Percentiles rank a stretch among this genome's conserved stretches.
Evolutionary conservation across 2,113 vertebrate species (phyloP).

Genomic region (Boleophthalmus pectinirostris): DNA sequence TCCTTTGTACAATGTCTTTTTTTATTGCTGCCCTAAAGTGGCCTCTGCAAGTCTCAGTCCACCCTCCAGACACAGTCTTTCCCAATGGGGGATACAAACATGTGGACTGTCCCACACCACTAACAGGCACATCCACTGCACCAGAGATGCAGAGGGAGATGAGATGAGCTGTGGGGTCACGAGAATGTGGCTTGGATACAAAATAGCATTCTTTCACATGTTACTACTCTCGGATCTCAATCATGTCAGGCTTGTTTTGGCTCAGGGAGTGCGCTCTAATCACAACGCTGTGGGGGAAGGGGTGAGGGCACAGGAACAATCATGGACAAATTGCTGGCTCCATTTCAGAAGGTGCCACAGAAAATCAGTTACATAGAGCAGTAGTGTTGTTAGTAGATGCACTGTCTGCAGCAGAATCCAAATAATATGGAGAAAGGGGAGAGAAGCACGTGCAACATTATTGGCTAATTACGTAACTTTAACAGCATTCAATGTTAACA

Average conservation of each 20-base stretch:
- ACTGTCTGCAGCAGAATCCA: background rate
- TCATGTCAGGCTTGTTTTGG: slow-evolving; percentile 67
- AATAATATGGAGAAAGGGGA: background rate
- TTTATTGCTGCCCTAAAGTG: slow-evolving; percentile 7
- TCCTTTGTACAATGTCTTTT: slow-evolving; percentile 24
- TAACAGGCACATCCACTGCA: slow-evolving; percentile 21
- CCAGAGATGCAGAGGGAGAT: slow-evolving; percentile 27
- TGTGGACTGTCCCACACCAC: slow-evolving; percentile 40
- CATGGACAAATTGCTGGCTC: background rate
- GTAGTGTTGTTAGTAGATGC: background rate
- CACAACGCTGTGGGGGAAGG: slow-evolving; percentile 22
- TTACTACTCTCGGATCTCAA: slow-evolving; percentile 72
- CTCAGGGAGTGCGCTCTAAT: slow-evolving; percentile 41
- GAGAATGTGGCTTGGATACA: slow-evolving; percentile 71
- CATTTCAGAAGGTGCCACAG: slow-evolving; percentile 1
- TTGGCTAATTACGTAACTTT: background rate
- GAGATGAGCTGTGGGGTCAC: slow-evolving; percentile 62
- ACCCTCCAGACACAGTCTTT: slow-evolving; percentile 27
- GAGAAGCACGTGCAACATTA: background rate
- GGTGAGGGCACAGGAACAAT: slow-evolving; percentile 6
- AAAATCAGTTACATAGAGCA: background rate
- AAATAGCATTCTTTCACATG: slow-evolving; percentile 80
- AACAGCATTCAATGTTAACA: background rate
- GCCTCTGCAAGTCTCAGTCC: slow-evolving; percentile 13
- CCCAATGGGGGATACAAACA: slow-evolving; percentile 51